Conservation (phyloP, 2,797 vertebrate genomes). For the Sylvia borin region DNA sequence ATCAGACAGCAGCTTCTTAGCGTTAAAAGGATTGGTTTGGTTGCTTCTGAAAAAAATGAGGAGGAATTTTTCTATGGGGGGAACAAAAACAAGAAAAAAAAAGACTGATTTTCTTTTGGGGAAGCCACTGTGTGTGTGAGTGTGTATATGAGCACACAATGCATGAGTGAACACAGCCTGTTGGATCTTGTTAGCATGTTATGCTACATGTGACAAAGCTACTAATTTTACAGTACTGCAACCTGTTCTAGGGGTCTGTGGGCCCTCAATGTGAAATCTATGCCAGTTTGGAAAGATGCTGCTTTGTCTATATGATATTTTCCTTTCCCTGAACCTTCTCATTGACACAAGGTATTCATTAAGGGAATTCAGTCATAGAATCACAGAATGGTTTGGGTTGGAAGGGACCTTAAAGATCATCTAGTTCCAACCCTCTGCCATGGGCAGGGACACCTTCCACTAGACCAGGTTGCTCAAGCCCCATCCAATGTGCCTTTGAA, state of each 20-base stretch:
- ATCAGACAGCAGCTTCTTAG: constrained; percentile 9
- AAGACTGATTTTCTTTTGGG: constrained; percentile 33
- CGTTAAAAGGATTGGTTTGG: constrained; percentile 57
- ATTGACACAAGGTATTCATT: constrained; percentile 20
- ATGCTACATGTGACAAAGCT: constrained; percentile 74
- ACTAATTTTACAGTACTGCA: constrained; percentile 70
- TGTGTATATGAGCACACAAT: constrained; percentile 14
- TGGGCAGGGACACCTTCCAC: neutral
- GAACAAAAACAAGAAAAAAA: neutral
- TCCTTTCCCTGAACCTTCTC: constrained; percentile 46
- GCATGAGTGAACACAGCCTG: constrained; percentile 51
- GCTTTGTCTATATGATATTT: constrained; percentile 73
- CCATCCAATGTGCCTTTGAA: neutral
- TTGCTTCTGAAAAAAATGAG: constrained; percentile 37
- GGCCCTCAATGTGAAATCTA: constrained; percentile 79
- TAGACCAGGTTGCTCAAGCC: neutral
- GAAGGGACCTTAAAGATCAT: neutral
- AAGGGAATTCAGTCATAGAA: constrained; percentile 23
- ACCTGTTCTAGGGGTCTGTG: constrained; percentile 58
- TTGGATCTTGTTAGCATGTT: constrained; percentile 58
- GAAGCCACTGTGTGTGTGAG: constrained; percentile 55
- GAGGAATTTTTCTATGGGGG: constrained; percentile 21
- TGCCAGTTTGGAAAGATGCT: constrained; percentile 77
- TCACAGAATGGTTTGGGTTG: neutral
- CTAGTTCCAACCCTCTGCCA: neutral